Base-by-base conservation (phyloP, 2,888 invertebrate species). In the Chloroclysta siterata region DNA sequence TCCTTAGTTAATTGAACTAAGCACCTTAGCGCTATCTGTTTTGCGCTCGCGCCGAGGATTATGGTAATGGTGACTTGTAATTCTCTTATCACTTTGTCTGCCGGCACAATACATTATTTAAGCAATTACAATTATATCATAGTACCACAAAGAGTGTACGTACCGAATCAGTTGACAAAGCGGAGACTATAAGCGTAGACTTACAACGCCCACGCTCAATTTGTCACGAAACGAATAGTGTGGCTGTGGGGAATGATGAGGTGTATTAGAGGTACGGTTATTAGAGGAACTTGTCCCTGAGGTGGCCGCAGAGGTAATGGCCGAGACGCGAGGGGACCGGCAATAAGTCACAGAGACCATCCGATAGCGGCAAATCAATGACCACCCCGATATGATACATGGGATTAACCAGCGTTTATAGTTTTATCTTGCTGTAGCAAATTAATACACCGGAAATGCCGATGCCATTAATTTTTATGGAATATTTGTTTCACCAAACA, bases 151-250 rank as follows among this genome's bases (percentile, higher is more conserved):
- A 56, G 50, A 60, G 15, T 10, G 10, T 17, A 14, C 0, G 44
- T 46, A 51, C 53, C 55, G 41, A 56, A 46, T 33, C 53, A 54
- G 56, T 72, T 77, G 78, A 79, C 72, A 82, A 79, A 81, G 73
- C 78, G 75, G 65, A 54, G 68, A 64, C 75, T 66, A 78, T 80
- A 77, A 79, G 69, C 69, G 70, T 66, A 72, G 81, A 83, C 81
- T 77, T 78, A 79, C 80, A 81, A 83, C 87, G 82, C 86, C 91
- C 88, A 84, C 91, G 92, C 87, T 89, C 94, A 94, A 94, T 94
- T 94, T 94, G 94, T 88, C 88, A 83, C 83, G 84, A 88, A 88
- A 93, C 86, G 89, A 88, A 94, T 92, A 87, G 90, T 68, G 74
- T 69, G 78, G 72, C 77, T 70, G 77, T 74, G 75, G 78, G 80